Evolutionary conservation across 2,888 invertebrate genomes (phyloP).

Genomic region (Lasiommata megera): DNA sequence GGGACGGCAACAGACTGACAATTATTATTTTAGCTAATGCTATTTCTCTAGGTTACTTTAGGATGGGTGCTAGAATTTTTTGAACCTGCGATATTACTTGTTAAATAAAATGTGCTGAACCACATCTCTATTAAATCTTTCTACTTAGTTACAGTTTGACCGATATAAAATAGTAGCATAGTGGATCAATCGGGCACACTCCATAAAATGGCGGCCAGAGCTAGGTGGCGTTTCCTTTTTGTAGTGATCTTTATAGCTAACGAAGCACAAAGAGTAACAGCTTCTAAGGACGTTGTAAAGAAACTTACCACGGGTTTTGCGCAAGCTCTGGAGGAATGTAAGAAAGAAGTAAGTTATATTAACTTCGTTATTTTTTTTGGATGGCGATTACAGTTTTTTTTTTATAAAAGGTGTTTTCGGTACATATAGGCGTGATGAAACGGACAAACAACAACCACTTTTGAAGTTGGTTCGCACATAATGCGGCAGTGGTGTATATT

Average conservation of each 20-base stretch:
- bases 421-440: too few species aligned
- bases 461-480: too few species aligned
- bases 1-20: too few species aligned
- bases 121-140: background rate
- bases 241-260: constrained; percentile 7
- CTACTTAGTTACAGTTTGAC: background rate
- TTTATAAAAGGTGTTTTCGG: too few species aligned
- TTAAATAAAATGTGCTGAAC: background rate
- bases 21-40: too few species aligned
- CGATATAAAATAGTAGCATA: background rate
- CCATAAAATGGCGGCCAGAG: constrained; percentile 40
- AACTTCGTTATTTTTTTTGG: background rate
- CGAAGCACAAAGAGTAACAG: constrained; percentile 23
- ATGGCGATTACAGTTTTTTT: too few species aligned
- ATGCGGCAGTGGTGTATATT: too few species aligned
- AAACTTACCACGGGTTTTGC: constrained; percentile 55
- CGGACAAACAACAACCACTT: too few species aligned
- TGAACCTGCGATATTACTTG: too few species aligned
- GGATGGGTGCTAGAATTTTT: too few species aligned
- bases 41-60: too few species aligned
- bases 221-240: constrained; percentile 41
- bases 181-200: background rate
- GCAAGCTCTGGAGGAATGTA: constrained; percentile 53
- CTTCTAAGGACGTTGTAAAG: constrained; percentile 58
- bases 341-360: constrained; percentile 51